A percentile compares a stretch with the other conserved stretches of the same genome.
phyloP scores from a whole-genome alignment of 2,888 invertebrate species.

The Troides helena region DNA sequence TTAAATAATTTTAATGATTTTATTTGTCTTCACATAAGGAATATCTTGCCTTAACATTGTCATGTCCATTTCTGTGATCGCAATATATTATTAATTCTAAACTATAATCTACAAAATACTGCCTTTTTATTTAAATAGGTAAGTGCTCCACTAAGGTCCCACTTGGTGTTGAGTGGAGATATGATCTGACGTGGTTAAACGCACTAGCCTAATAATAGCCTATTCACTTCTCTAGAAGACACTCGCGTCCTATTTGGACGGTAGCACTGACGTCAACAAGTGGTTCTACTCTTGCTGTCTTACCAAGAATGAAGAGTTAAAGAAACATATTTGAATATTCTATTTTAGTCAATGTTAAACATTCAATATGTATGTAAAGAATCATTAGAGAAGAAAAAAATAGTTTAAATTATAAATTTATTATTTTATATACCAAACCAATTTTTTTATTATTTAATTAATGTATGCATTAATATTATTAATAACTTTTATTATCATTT shows the following conservation, averaged over 20 bases:
- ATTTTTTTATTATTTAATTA: background rate
- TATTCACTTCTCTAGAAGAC: no score
- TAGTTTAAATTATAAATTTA: background rate
- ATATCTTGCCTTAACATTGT: constrained; percentile 38
- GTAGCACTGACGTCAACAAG: no score
- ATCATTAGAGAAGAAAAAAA: no score
- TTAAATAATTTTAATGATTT: constrained; percentile 48
- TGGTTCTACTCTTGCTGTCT: no score
- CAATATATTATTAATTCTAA: background rate
- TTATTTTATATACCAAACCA: background rate
- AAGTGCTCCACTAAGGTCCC: no score
- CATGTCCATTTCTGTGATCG: constrained; percentile 54
- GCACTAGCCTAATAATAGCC: no score
- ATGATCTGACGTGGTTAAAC: no score
- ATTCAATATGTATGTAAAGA: no score
- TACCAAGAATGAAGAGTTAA: no score
- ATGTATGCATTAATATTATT: background rate
- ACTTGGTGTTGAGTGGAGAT: no score
- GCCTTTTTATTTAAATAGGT: background rate
- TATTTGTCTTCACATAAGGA: constrained; percentile 3
- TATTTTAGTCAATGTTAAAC: background rate
- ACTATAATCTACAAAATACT: background rate
- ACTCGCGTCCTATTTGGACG: no score
- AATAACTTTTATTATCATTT: background rate
- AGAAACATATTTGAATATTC: background rate